A percentile compares a stretch with the other conserved stretches of the same genome.
Evolutionary conservation across 1,140 invertebrate species (phyloP).

Genomic region (Drosophila malerkotliana): DNA sequence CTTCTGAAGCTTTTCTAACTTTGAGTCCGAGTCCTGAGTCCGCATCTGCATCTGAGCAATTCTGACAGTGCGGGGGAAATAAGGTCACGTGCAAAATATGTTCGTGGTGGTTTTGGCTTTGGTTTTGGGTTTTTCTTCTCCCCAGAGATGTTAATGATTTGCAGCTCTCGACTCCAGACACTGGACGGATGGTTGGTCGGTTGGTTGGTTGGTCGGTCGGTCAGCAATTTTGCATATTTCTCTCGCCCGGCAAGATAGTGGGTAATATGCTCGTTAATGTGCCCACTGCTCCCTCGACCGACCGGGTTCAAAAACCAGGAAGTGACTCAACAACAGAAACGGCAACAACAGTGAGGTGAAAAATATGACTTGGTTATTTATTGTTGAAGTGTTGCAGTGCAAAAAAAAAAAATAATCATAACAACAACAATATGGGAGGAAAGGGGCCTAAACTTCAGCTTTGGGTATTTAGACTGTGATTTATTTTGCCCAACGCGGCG

Average conservation of each 20-base stretch:
- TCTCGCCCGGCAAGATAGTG: conserved; percentile 60
- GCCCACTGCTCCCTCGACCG: conserved; percentile 56
- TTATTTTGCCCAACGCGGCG: conserved; percentile 71
- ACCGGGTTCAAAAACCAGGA: conserved; percentile 76
- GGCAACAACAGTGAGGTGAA: conserved; percentile 64
- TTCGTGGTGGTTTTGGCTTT: conserved; percentile 71
- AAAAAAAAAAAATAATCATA: conserved; percentile 46
- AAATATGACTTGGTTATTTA: conserved; percentile 82
- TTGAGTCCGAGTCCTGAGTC: conserved; percentile 17
- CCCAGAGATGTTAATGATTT: conserved; percentile 78
- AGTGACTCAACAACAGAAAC: conserved; percentile 76
- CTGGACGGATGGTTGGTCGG: background rate
- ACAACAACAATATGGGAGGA: conserved; percentile 29
- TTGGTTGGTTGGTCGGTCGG: conserved; percentile 5
- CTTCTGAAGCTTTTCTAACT: conserved; percentile 20
- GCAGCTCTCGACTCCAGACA: conserved; percentile 56
- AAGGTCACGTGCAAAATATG: conserved; percentile 82
- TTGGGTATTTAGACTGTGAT: conserved; percentile 80
- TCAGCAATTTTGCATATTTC: conserved; percentile 80
- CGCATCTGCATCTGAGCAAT: conserved; percentile 37
- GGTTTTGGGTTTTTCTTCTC: conserved; percentile 15
- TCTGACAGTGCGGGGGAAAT: conserved; percentile 77
- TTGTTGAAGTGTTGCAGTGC: conserved; percentile 81
- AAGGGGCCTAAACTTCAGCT: conserved; percentile 73
- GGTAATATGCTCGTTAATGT: conserved; percentile 82